These are phyloP conservation scores for Pachyuromys duprasi DNA, from an alignment of 2,797 vertebrate genomes.

Conservation along the genomic window DNA sequence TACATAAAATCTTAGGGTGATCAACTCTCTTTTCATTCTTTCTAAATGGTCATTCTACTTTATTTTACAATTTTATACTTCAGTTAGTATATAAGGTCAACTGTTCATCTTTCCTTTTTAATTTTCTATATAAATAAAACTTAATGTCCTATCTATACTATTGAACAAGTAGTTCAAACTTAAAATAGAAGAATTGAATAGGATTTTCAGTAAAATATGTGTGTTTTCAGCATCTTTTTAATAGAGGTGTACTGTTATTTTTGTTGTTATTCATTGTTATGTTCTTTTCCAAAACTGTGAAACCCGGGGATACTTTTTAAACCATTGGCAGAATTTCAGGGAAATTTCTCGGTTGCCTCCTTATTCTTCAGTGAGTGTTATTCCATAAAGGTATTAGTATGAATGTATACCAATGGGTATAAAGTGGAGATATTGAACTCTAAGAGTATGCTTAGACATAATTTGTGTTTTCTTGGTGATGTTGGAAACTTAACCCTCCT, in stretches of 20 bases:
- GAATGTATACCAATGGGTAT: background rate
- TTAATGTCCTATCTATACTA: background rate
- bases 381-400: background rate
- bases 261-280: background rate
- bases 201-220: background rate
- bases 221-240: background rate
- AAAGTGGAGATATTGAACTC: background rate
- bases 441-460: too few species aligned
- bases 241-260: background rate
- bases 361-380: constrained; percentile 6
- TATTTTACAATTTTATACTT: constrained; percentile 4
- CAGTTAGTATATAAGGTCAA: background rate
- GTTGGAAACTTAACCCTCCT: background rate
- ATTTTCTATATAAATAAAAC: constrained; percentile 46
- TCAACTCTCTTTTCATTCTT: background rate
- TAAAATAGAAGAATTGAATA: background rate
- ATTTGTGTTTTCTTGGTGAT: background rate
- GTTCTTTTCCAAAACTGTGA: background rate
- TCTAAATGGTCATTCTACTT: background rate
- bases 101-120: background rate
- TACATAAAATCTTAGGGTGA: background rate
- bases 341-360: background rate
- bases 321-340: background rate
- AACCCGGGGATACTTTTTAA: background rate
- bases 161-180: constrained; percentile 17